phyloP scores from a whole-genome alignment of 92 coral and sea anemone species.

The Zoanthus sociatus region DNA sequence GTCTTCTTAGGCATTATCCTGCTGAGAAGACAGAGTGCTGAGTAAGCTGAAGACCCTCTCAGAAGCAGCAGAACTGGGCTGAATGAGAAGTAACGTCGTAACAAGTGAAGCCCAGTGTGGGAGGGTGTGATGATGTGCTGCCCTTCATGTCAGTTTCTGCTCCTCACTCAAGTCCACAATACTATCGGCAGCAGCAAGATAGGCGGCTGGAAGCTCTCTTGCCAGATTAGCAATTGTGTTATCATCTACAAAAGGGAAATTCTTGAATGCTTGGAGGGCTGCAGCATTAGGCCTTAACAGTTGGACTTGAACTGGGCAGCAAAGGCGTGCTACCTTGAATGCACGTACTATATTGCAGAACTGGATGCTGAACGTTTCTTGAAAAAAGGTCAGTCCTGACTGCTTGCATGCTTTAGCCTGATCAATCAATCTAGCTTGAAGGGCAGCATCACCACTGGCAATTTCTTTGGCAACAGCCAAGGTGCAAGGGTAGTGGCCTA shows the following conservation, averaged over 20 bases:
- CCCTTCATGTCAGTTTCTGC: slow-evolving; percentile 1
- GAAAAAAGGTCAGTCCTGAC: background rate
- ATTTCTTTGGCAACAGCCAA: slow-evolving; percentile 4
- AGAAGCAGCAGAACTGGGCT: slow-evolving; percentile 23
- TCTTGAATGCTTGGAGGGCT: background rate
- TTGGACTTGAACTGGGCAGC: slow-evolving; percentile 9
- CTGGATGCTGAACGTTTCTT: background rate
- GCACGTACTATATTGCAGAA: background rate
- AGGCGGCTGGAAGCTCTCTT: background rate
- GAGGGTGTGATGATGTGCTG: slow-evolving; percentile 36
- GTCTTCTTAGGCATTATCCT: slow-evolving; percentile 27
- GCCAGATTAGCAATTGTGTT: background rate
- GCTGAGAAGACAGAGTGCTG: slow-evolving; percentile 35
- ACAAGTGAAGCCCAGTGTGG: slow-evolving; percentile 30
- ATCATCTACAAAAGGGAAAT: background rate
- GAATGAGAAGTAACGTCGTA: slow-evolving; percentile 10
- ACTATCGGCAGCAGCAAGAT: slow-evolving; percentile 20
- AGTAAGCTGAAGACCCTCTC: slow-evolving; percentile 45
- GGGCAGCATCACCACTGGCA: background rate
- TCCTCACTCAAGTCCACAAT: background rate
- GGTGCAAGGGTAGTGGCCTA: background rate
- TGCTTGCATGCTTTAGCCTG: background rate
- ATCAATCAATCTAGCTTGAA: background rate
- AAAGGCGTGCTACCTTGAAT: background rate
- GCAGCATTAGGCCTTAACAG: background rate